Evolutionary conservation across 2,797 vertebrate species (phyloP), one percentile per base, ranked within the genome.

Genomic region (Arnoldichthys spilopterus): DNA sequence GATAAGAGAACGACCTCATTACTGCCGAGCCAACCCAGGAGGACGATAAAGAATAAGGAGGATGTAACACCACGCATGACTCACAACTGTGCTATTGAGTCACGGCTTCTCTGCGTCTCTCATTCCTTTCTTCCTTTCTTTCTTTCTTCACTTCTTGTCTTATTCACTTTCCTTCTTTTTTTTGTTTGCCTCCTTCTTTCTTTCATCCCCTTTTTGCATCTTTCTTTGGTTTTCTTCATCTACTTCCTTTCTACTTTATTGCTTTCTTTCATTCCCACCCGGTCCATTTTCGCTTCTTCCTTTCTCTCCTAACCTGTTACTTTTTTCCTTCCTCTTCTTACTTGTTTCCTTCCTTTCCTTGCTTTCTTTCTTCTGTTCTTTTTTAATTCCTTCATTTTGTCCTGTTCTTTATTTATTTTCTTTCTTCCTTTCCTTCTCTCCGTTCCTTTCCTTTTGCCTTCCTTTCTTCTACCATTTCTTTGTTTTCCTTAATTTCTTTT

Each of bases 21-120:
- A 15, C 56, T 72, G 24, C 68, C 45, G 54, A 72, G 62, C 28
- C 40, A 30, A 30, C 67, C 2, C 37, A 32, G 32, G 28, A 69
- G 45, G 45, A 51, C 16, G 7, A 69, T 32, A 47, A 26, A 43
- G n/a, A 66, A 45, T 1, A 28, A 64, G 34, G 59, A 62, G 18
- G 59, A 34, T 62, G 18, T 62, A 64, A 40, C 34, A 69, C 15
- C 24, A 30, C 12, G 18, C 43, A 20, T 69, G 66, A 51, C 43
- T 69, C 26, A 64, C 2, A 11, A 4, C 9, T 4, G 22, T 1
- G n/a, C 32, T 64, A 64, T 64, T 40, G 11, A 37, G 20, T 37
- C 7, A 20, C 28, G 8, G 18, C 32, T n/a, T 11, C 20, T 37
- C 16, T 63, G 20, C 40, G 2, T 64, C 34, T 64, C 2, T 62